These are phyloP conservation scores for Axis porcinus DNA, from an alignment of 2,113 vertebrate species.

Conservation along the genomic window DNA sequence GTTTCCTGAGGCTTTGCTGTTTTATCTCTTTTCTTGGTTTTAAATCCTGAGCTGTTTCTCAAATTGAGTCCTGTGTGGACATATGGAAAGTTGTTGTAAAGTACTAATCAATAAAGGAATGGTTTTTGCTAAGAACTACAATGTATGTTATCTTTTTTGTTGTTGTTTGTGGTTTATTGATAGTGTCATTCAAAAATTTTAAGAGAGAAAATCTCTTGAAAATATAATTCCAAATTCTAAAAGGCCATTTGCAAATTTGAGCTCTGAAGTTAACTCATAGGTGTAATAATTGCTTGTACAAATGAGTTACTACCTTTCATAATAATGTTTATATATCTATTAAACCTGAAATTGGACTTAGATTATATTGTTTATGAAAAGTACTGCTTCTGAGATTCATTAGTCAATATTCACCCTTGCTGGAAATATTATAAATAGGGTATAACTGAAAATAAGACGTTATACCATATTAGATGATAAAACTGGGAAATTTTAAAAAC, in stretches of 20 bases:
- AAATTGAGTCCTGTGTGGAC: not conserved
- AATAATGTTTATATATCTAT: not conserved
- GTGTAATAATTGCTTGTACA: not conserved
- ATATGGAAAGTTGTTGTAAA: not conserved
- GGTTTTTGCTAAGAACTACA: not conserved
- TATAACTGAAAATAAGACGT: not conserved
- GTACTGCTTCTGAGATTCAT: not conserved
- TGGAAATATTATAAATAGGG: not conserved
- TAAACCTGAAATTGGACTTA: not conserved
- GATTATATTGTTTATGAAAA: not conserved
- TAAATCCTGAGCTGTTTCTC: slow-evolving; percentile 12
- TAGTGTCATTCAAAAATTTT: not conserved
- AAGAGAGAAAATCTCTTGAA: not conserved
- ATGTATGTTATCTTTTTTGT: not conserved
- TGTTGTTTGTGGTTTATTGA: not conserved
- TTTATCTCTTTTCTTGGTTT: not conserved
- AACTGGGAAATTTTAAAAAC: not conserved
- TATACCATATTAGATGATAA: not conserved
- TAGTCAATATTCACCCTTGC: not conserved
- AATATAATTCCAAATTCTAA: not conserved
- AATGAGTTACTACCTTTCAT: not conserved
- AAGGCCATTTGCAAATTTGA: not conserved
- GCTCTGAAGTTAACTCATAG: not conserved
- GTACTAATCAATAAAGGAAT: not conserved
- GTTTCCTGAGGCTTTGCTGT: not conserved